These are phyloP conservation scores for Aphelocoma coerulescens DNA, from an alignment of 2,113 vertebrate species.

Conservation along the genomic window DNA sequence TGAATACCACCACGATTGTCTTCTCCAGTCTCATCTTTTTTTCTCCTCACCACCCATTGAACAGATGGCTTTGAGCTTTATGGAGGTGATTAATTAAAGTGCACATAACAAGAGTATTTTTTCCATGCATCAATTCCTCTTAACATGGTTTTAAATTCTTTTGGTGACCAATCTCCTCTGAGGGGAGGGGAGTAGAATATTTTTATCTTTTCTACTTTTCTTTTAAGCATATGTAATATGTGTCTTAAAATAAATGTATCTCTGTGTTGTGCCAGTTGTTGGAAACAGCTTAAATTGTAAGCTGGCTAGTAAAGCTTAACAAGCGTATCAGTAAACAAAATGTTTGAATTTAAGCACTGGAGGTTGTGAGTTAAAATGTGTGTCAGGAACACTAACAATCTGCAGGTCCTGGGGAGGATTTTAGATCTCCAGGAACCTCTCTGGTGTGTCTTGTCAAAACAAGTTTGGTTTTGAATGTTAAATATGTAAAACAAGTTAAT, in stretches of 20 bases:
- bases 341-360: neutral
- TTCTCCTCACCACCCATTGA: neutral
- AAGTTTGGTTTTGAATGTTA: neutral
- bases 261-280: neutral
- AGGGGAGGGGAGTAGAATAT: neutral
- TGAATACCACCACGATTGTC: neutral
- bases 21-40: neutral
- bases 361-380: neutral
- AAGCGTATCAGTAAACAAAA: neutral
- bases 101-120: neutral
- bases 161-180: neutral
- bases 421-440: neutral
- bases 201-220: neutral
- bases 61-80: constrained; percentile 51
- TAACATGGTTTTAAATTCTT: constrained; percentile 26
- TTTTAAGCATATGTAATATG: neutral
- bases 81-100: constrained; percentile 57
- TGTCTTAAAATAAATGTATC: neutral
- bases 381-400: neutral
- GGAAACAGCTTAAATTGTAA: neutral
- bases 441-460: neutral
- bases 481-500: neutral
- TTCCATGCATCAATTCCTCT: constrained; percentile 12
- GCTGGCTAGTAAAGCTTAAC: neutral
- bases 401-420: neutral